Base-by-base conservation (phyloP, 2,113 vertebrate genomes). In the Phrynosoma blainvillii region DNA sequence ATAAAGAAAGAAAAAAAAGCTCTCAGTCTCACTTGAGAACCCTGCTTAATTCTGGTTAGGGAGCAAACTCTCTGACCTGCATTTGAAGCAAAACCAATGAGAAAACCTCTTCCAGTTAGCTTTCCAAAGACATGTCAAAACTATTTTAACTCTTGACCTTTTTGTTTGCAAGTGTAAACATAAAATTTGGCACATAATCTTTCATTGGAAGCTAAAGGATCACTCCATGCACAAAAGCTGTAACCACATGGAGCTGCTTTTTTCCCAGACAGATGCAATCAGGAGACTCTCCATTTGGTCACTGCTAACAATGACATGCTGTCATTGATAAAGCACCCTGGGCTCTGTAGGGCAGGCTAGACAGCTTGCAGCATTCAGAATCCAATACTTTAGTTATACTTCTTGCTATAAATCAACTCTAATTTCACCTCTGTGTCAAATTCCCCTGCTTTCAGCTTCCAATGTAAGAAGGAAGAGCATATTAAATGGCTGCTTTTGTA, bases 281-380 rank as follows among this genome's bases (percentile, higher is more conserved):
- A 54, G 70, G 71, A 86, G 89, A 18, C 74, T 30, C 0, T 0
- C 65, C 78, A 71, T 87, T 90, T 83, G 88, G 52, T 73, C 87
- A 84, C 27, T 84, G 56, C 66, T 59, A 84, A 47, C 40, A 79
- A 90, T 68, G 47, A 86, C 54, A 83, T 89, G 47, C 88, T 88
- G 89, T 25, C 89, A 62, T 68, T 68, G 91, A 80, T 71, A 93
- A 90, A 82, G 32, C 2, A 88, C 86, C 56, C 8, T 62, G 40
- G 1, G 1, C 40, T 73, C 80, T 74, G 4, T 77, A 79, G 27
- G 83, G 23, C 68, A 89, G 65, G 84, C 68, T 73, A 42, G 56
- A 74, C 52, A n/a, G 52, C 79, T 85, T 86, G 70, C 89, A 86
- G 89, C 88, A 52, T 79, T 66, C 59, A 83, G 47, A 95, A 94